Conservation (phyloP, 2,888 invertebrate genomes). For the Chironomus tentans region DNA sequence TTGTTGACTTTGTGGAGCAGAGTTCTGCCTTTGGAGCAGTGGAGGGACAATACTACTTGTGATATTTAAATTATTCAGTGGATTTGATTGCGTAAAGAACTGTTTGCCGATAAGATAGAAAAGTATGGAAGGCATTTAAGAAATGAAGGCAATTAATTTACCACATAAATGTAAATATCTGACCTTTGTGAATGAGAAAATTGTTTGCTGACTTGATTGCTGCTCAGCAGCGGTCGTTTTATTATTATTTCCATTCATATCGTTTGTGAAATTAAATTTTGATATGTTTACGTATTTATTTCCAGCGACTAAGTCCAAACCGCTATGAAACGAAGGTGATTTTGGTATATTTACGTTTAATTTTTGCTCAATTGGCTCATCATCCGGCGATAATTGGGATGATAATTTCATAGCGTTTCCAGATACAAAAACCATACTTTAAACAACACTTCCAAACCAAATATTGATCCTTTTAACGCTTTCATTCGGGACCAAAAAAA, state of each 20-base stretch:
- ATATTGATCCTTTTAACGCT: background rate
- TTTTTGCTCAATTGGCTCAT: constrained; percentile 12
- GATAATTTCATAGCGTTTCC: constrained; percentile 21
- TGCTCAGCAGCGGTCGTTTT: background rate
- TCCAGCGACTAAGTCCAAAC: constrained; percentile 67
- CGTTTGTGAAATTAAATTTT: constrained; percentile 21
- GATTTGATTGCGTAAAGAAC: constrained; percentile 25
- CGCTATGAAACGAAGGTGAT: constrained; percentile 81
- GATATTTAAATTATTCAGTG: constrained; percentile 25
- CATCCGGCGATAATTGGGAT: background rate
- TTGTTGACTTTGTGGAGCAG: constrained; percentile 6
- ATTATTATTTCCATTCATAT: constrained; percentile 22
- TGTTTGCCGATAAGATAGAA: background rate
- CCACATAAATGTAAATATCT: background rate
- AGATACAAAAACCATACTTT: constrained; percentile 18
- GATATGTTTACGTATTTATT: constrained; percentile 26
- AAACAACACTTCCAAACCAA: constrained; percentile 3
- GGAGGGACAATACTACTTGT: constrained; percentile 9
- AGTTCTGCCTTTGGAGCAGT: constrained; percentile 14
- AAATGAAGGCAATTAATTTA: too few species aligned
- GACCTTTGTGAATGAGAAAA: constrained; percentile 26
- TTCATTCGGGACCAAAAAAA: background rate
- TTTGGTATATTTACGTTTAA: constrained; percentile 52
- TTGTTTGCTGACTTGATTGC: constrained; percentile 21
- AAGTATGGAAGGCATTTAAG: too few species aligned